Conservation (phyloP, 2,888 invertebrate species). For the Sarcophaga caerulescens region DNA sequence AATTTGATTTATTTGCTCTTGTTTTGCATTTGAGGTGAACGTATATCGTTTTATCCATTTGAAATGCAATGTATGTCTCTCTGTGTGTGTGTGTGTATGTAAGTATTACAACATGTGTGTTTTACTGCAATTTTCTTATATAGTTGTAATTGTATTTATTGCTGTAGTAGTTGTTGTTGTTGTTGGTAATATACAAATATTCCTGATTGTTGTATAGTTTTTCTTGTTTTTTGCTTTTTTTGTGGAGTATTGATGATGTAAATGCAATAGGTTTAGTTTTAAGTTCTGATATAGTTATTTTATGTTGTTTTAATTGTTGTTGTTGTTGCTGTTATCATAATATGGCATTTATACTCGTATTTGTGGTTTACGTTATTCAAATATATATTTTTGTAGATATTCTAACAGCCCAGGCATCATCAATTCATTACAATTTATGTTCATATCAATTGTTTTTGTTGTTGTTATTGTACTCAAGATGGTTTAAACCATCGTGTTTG, state of each 20-base stretch:
- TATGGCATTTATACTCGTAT: not conserved
- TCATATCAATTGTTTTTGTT: constrained; percentile 1
- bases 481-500: constrained; percentile 20
- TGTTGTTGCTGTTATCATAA: constrained; percentile 1
- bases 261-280: constrained; percentile 30
- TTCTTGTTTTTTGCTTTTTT: too few relatives aligned
- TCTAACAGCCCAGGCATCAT: constrained; percentile 2
- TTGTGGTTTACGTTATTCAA: constrained; percentile 23
- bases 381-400: constrained; percentile 16
- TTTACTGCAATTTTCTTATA: not conserved
- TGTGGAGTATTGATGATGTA: constrained; percentile 20
- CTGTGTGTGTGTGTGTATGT: not conserved
- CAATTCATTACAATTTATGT: constrained; percentile 50
- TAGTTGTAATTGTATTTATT: constrained; percentile 18
- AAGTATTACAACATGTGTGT: not conserved
- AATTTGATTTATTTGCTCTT: too few relatives aligned
- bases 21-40: too few relatives aligned
- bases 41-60: too few relatives aligned
- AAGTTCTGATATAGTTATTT: not conserved
- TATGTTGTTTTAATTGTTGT: not conserved
- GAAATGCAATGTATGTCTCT: not conserved
- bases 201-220: not conserved
- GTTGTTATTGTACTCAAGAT: constrained; percentile 19
- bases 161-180: constrained; percentile 27
- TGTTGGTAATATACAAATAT: not conserved